A percentile compares a stretch with the other conserved stretches of the same genome.
Evolutionary conservation across 23 tunicate genomes (phyloP).

Genomic region (Corella eumyota): DNA sequence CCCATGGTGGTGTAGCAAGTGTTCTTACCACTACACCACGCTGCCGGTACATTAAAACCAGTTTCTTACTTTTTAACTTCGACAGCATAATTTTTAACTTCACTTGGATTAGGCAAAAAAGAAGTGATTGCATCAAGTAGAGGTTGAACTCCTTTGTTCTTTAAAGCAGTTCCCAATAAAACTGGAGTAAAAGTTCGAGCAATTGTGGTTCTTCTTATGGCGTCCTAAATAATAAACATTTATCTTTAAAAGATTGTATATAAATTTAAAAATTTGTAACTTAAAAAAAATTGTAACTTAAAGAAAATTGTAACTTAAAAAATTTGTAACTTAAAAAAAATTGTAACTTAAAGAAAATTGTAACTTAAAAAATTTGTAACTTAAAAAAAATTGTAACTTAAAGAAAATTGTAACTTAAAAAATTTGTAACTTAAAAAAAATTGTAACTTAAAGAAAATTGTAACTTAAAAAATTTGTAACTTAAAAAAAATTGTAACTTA

Average conservation of each 20-base stretch:
- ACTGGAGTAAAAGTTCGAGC: constrained; percentile 80
- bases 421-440: no score
- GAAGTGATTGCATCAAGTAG: constrained; percentile 59
- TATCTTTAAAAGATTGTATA: no score
- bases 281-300: not conserved
- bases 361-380: not conserved
- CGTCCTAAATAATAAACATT: constrained; percentile 50
- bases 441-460: no score
- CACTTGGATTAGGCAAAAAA: constrained; percentile 72
- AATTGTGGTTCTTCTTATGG: constrained; percentile 61
- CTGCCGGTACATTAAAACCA: no score
- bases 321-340: not conserved
- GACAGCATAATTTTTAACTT: constrained; percentile 75
- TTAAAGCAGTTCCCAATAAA: constrained; percentile 74
- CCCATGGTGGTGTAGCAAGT: no score
- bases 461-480: no score
- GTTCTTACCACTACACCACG: no score
- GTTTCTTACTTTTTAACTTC: constrained; percentile 22
- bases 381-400: not conserved
- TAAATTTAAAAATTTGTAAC: not conserved
- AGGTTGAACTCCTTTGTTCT: constrained; percentile 85
- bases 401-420: no score
- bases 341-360: not conserved
- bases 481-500: no score
- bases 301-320: constrained; percentile 2